Evolutionary conservation across 1,140 invertebrate species (phyloP).

Genomic region (Eriocheir sinensis): DNA sequence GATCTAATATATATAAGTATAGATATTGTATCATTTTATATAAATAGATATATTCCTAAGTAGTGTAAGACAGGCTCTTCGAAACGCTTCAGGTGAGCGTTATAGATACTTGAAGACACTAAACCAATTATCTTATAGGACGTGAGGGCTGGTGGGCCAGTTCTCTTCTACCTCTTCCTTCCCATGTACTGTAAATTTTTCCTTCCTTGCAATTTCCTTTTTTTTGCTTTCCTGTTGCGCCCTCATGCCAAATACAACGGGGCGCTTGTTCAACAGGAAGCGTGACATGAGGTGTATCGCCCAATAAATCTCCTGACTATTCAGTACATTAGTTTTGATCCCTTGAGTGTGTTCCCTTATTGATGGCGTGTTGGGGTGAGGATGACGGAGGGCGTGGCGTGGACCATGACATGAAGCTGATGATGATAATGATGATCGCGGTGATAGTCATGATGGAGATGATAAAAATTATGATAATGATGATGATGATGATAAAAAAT

Average conservation of each 20-base stretch:
- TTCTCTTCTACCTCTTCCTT: background rate
- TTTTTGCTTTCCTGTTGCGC: background rate
- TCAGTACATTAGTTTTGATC: background rate
- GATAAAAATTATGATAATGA: background rate
- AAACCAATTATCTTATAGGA: conserved; percentile 10
- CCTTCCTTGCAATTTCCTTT: background rate
- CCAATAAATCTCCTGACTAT: background rate
- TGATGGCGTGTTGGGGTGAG: no score
- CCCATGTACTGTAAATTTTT: background rate
- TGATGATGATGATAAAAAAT: background rate
- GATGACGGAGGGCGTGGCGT: background rate
- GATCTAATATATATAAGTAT: background rate
- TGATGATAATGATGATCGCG: no score
- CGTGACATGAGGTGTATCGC: background rate
- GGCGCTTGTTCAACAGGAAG: background rate
- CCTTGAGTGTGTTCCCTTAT: background rate
- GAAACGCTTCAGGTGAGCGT: background rate
- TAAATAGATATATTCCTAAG: background rate
- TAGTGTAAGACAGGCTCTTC: background rate
- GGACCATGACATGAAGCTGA: no score
- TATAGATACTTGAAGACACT: background rate
- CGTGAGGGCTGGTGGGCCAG: background rate
- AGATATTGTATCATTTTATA: background rate
- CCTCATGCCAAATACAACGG: background rate
- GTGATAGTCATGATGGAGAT: background rate